Percentiles rank a stretch among this genome's conserved stretches.
Conservation (phyloP, 2,888 invertebrate species). For the Drosophila atripex region DNA sequence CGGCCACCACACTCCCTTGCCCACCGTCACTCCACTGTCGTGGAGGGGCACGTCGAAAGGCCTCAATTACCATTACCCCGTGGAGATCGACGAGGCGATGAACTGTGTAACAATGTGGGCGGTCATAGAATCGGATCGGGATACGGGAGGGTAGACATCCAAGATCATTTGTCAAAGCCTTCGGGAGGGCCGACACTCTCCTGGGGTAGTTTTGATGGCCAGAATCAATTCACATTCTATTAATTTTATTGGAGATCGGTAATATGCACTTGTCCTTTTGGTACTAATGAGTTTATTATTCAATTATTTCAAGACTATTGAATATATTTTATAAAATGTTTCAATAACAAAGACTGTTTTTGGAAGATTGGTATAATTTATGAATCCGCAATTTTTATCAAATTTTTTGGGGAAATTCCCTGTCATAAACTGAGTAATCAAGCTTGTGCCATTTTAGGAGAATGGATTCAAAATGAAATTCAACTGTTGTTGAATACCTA, state of each 20-base stretch:
- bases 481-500: background rate
- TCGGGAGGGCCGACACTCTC: background rate
- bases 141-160: slow-evolving; percentile 21
- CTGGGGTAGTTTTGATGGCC: background rate
- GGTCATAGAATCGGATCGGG: slow-evolving; percentile 34
- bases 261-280: background rate
- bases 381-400: background rate
- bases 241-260: too few relatives aligned
- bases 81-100: slow-evolving; percentile 32
- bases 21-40: slow-evolving; percentile 19
- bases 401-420: background rate
- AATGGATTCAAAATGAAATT: background rate
- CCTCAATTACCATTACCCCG: slow-evolving; percentile 55
- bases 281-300: background rate
- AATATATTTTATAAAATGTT: background rate
- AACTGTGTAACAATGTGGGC: slow-evolving; percentile 56
- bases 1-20: slow-evolving; percentile 35
- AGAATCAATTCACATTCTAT: background rate
- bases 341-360: too few relatives aligned
- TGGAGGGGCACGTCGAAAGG: slow-evolving; percentile 15
- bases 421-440: background rate
- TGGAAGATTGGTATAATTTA: too few relatives aligned
- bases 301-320: background rate
- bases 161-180: slow-evolving; percentile 32
- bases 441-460: background rate